Percentiles rank a stretch among this genome's conserved stretches.
These are phyloP conservation scores for Drosophila bipectinata DNA, from an alignment of 1,140 invertebrate genomes.

Conservation along the genomic window DNA sequence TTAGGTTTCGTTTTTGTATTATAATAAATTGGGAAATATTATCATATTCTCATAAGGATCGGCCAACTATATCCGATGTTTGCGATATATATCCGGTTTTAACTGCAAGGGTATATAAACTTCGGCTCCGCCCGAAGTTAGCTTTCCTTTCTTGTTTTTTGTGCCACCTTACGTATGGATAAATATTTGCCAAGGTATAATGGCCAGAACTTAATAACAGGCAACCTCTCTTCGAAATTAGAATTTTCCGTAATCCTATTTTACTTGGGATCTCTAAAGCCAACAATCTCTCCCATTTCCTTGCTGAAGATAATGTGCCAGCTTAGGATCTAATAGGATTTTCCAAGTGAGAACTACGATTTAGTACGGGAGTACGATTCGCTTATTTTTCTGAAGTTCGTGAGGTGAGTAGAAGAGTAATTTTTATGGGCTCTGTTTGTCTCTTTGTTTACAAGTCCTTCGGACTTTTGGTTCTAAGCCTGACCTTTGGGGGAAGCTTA, in stretches of 20 bases:
- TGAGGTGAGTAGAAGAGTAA: constrained; percentile 16
- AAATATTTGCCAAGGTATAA: constrained; percentile 18
- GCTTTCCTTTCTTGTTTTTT: no score
- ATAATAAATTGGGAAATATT: no score
- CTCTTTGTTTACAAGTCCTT: constrained; percentile 46
- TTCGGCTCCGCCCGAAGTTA: no score
- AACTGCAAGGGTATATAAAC: no score
- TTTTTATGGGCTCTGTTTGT: constrained; percentile 29
- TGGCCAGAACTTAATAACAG: neutral
- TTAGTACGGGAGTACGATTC: neutral
- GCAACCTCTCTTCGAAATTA: neutral
- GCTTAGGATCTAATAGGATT: constrained; percentile 18
- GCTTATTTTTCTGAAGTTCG: constrained; percentile 7
- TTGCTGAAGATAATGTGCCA: constrained; percentile 13
- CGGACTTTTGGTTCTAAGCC: constrained; percentile 45
- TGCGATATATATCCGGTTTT: no score
- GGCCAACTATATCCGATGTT: no score
- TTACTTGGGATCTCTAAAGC: neutral
- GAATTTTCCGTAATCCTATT: constrained; percentile 10
- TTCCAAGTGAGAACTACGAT: constrained; percentile 14
- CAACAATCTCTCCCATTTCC: constrained; percentile 5
- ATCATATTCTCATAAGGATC: no score
- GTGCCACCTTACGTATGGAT: constrained; percentile 3
- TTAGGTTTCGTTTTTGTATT: no score
- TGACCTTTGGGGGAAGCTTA: constrained; percentile 4